phyloP scores from a whole-genome alignment of 2,797 vertebrate species.

The Psittacula echo region DNA sequence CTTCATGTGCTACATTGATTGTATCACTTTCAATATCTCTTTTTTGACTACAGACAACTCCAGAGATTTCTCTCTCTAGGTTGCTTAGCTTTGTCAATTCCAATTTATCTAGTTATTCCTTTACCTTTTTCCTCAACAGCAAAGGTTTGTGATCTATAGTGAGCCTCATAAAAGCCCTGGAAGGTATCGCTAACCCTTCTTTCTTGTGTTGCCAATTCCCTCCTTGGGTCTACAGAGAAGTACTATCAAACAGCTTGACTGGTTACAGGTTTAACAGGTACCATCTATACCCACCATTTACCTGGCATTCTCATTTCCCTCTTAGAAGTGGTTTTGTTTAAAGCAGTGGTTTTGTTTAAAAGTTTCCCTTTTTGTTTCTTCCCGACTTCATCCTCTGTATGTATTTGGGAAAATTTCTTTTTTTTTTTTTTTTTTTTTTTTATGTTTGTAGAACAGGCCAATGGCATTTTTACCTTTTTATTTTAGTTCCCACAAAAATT shows the following conservation, averaged over 20 bases:
- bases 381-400: accelerated
- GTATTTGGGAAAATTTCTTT: not conserved
- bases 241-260: not conserved
- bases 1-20: conserved; percentile 59
- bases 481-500: not conserved
- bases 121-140: conserved; percentile 70
- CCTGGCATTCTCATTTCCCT: not conserved
- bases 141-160: conserved; percentile 66
- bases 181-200: conserved; percentile 50
- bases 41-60: conserved; percentile 72
- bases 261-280: not conserved
- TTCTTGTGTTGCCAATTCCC: not conserved
- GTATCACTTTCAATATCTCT: conserved; percentile 76
- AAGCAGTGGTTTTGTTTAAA: not conserved
- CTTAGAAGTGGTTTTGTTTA: not conserved
- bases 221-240: not conserved
- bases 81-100: conserved; percentile 79
- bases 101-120: conserved; percentile 77
- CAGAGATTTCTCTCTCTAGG: conserved; percentile 69
- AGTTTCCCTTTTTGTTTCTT: not conserved
- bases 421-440: not conserved
- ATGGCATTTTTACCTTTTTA: not conserved
- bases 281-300: conserved; percentile 24
- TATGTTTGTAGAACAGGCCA: not conserved
- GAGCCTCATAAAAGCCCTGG: conserved; percentile 46